Base-by-base conservation (phyloP, 2,888 invertebrate species). In the Napeogenes sylphis region DNA sequence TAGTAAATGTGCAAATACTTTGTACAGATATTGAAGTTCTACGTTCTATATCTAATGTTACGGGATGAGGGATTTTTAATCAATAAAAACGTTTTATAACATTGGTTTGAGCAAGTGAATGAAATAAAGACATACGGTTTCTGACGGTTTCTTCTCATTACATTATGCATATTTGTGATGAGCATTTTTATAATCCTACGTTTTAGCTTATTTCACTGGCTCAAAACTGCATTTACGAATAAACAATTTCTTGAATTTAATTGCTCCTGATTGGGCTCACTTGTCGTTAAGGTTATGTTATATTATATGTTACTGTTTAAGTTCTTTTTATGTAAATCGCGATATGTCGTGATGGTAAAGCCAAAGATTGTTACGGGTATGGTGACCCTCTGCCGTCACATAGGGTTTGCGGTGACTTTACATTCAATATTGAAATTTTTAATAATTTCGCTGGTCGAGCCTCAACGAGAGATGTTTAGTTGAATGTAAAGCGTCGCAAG, bases 311-410 rank as follows among this genome's bases (percentile, higher is more conserved):
- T 82, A 72, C 68, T 59, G 75, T 77, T 71, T 80, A 78, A 77
- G 68, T 73, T 76, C 76, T 75, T 77, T 72, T 66, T 62, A 58
- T 83, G 83, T 84, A 84, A 77, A 84, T 90, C 90, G 90, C 90
- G 90, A 90, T 75, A 80, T 86, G 82, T 90, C 90, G 90, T 90
- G 90, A 90, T 90, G 90, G 90, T 90, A 85, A 90, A 90, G 90
- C 90, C 90, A 90, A 90, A 90, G 90, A 90, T 89, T 88, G 83
- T 86, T 90, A 90, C 90, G 90, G 90, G 90, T 90, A 90, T 81
- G 90, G 90, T 90, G 90, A 89, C 90, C 90, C 90, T 89, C 87
- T 88, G 90, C 90, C 90, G 90, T 90, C 90, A 90, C 90, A 89
- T 74, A 73, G 83, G 79, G 81, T 79, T 68, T 72, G 83, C 79